Conservation (phyloP, 2,888 invertebrate genomes). For the Lasiommata megera region DNA sequence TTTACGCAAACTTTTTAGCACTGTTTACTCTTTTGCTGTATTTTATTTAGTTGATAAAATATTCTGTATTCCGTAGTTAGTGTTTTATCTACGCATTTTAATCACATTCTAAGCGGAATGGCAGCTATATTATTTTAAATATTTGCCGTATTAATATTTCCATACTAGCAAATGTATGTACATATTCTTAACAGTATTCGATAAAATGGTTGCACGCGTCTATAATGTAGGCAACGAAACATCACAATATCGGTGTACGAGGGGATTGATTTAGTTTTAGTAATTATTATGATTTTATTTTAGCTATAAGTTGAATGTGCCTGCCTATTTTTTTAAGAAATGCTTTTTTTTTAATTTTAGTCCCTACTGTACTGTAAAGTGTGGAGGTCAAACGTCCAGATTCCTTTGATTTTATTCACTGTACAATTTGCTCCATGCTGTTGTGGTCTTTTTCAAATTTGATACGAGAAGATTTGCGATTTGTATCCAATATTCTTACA, state of each 20-base stretch:
- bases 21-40: slow-evolving; percentile 47
- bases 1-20: slow-evolving; percentile 64
- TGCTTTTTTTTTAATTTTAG: slow-evolving; percentile 33
- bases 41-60: slow-evolving; percentile 40
- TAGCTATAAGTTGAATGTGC: slow-evolving; percentile 66
- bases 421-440: slow-evolving; percentile 68
- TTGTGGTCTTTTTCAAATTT: slow-evolving; percentile 71
- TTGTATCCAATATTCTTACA: slow-evolving; percentile 75
- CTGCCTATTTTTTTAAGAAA: slow-evolving; percentile 51
- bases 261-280: slow-evolving; percentile 61
- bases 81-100: slow-evolving; percentile 23
- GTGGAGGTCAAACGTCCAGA: slow-evolving; percentile 40
- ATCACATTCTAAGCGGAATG: slow-evolving; percentile 23
- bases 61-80: slow-evolving; percentile 37
- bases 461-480: slow-evolving; percentile 67
- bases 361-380: slow-evolving; percentile 39
- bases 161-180: slow-evolving; percentile 30
- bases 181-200: slow-evolving; percentile 35
- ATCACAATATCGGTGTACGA: slow-evolving; percentile 68
- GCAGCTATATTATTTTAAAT: slow-evolving; percentile 30
- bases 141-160: slow-evolving; percentile 17
- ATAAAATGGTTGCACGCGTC: slow-evolving; percentile 30
- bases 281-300: slow-evolving; percentile 57
- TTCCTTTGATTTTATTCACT: slow-evolving; percentile 60
- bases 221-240: slow-evolving; percentile 34